Evolutionary conservation across 2,113 vertebrate genomes (phyloP).

Genomic region (Amphiprion percula): DNA sequence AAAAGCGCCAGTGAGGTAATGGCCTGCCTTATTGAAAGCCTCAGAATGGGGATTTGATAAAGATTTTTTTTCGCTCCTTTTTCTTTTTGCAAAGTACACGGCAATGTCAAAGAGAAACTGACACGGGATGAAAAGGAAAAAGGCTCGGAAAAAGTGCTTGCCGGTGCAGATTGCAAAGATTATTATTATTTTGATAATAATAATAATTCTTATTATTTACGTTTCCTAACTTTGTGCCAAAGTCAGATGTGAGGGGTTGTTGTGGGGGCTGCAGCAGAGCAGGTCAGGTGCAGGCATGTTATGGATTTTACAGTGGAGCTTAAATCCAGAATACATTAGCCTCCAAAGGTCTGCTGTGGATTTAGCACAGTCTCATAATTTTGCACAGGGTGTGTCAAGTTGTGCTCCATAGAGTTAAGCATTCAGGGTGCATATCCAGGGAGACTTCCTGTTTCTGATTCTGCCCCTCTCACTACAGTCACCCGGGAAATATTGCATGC

Average conservation of each 20-base stretch:
- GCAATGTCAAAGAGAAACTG: constrained; percentile 91
- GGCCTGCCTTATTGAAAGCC: constrained; percentile 98
- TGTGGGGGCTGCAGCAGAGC: constrained; percentile 41
- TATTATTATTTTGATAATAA: constrained; percentile 7
- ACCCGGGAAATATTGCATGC: constrained; percentile 38
- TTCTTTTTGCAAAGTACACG: constrained; percentile 87
- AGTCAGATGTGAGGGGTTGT: constrained; percentile 46
- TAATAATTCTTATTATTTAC: constrained; percentile 21
- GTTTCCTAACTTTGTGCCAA: constrained; percentile 18
- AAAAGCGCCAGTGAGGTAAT: constrained; percentile 99
- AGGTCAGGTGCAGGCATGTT: constrained; percentile 68
- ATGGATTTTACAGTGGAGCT: constrained; percentile 68
- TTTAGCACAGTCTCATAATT: constrained; percentile 70
- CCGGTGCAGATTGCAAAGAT: constrained; percentile 7
- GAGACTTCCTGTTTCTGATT: constrained; percentile 54
- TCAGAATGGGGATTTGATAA: constrained; percentile 99
- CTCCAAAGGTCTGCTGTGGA: constrained; percentile 66
- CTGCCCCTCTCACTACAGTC: constrained; percentile 46
- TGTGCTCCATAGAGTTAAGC: constrained; percentile 62
- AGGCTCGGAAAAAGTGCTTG: constrained; percentile 35
- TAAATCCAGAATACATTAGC: constrained; percentile 74
- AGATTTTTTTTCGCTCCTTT: constrained; percentile 90
- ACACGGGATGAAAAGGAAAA: constrained; percentile 70
- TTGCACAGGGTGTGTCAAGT: constrained; percentile 61
- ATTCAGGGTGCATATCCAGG: constrained; percentile 36